Evolutionary conservation across 2,888 invertebrate species (phyloP), one percentile per base, ranked within the genome.

Genomic region (Sinodicranocentrus sp.): DNA sequence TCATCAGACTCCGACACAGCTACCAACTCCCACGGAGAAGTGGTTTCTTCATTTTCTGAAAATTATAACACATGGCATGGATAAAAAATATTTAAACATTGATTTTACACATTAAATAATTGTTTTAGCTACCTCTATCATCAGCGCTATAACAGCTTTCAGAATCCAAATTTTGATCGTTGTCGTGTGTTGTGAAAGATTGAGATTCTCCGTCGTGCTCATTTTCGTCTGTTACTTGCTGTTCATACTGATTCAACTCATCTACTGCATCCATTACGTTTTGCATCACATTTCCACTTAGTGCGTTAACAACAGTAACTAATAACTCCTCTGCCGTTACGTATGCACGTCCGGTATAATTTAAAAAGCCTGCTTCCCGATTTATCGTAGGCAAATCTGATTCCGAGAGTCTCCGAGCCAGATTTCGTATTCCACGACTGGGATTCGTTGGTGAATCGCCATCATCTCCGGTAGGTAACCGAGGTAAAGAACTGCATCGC

Each of bases 381-480:
- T 96, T 95, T 86, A 96, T 95, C 54, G 94, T 93, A 82, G 94
- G 92, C 59, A 96, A 91, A 90, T 96, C 95, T 0, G 95, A 94
- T 88, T 96, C 96, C 0, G 96, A 96, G 21, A 73, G 59, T 44
- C 87, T 73, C 75, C 88, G 63, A 73, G 84, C 67, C n/a, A 82
- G 84, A 75, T 43, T 70, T 17, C 43, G 75, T n/a, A 61, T 21
- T 59, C 48, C 39, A 15, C 26, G 48, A 25, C 70, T 70, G 21
- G 61, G 63, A 90, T 70, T 91, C 90, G 0, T 92, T 8, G 68
- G 19, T 52, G 71, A 28, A 25, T 48, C 6, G 23, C 21, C 23
- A 23, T 19, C 10, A 19, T 6, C 54, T 52, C 43, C 57, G 8
- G 39, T 59, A 15, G 73, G 67, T 88, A 92, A 90, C 63, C 89